phyloP scores from a whole-genome alignment of 2,797 vertebrate species.

The Gobio occitaniae region DNA sequence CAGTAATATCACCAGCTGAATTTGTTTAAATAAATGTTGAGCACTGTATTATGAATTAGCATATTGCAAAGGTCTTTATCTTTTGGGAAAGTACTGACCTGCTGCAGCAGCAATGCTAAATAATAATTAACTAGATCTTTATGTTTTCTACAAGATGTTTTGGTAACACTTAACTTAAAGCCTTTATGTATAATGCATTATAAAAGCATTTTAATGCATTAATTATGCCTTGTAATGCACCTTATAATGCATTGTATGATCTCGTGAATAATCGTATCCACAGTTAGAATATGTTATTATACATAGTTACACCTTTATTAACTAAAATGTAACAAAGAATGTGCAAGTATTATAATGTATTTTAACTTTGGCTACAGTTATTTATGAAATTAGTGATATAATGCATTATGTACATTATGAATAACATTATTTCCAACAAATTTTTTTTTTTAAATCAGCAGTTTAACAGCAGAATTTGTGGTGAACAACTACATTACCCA shows the following conservation, averaged over 20 bases:
- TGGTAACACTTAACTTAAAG: neutral
- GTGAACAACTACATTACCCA: no score
- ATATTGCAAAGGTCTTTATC: neutral
- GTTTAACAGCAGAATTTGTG: no score
- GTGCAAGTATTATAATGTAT: no score
- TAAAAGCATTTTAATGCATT: no score
- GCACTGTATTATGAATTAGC: neutral
- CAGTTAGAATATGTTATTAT: neutral
- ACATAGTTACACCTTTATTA: neutral
- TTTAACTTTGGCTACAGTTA: neutral
- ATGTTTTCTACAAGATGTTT: neutral
- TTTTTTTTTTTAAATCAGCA: no score
- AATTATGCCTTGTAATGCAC: no score
- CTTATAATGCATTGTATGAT: no score
- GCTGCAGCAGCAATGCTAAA: neutral
- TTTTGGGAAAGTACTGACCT: neutral
- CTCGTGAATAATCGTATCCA: no score
- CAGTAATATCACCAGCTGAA: neutral
- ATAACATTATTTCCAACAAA: no score
- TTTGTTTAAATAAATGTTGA: constrained; percentile 20
- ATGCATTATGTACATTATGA: no score
- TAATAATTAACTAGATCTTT: neutral
- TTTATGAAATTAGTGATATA: no score
- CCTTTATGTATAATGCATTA: no score
- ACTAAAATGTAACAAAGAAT: neutral